Base-by-base conservation (phyloP, 1,140 invertebrate genomes). In the Cotesia vestalis region DNA sequence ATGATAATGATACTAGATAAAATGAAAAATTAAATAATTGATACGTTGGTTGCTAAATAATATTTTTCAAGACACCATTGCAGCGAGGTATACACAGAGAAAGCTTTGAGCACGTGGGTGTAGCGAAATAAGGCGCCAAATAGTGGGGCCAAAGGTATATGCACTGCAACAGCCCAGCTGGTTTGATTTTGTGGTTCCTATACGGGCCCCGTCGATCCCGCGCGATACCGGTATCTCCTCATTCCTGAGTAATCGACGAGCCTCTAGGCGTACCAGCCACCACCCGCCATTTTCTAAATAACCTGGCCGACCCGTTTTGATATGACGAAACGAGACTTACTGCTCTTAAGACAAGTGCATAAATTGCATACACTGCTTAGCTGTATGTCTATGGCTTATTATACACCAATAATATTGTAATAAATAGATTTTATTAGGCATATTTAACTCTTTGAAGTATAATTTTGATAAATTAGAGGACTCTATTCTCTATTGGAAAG, bases 141-240 rank as follows among this genome's bases (percentile, higher is more conserved):
- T 51, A 66, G 9, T 46, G 63, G 38, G n/a, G 12, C 63, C 46
- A 27, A 46, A 6, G 40, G 40, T 46, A 46, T 3, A 11, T 9
- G 40, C 40, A 46, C 40, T 9, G 40, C 40, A 11, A 8, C 40
- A 46, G 40, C 40, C 60, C 60, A 61, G 60, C 60, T 61, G 60
- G 60, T 61, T 61, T 36, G 34, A 36, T 40, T 55, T 20, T n/a
- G 53, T 59, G 57, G 57, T 20, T 59, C 57, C 57, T 59, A 59
- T 59, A 20, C 27, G 57, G 63, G 63, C n/a, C 34, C 14, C 63
- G 63, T 66, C 63, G 63, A 66, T 66, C 79, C 81, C 78, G 81
- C 80, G 78, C 81, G 80, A 84, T 85, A 86, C 84, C 83, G 83
- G 84, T 85, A 85, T 85, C 82, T 83, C 84, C 80, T 86, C 84